These are phyloP conservation scores for Augochlorella aurata DNA, from an alignment of 2,888 invertebrate species.

Conservation along the genomic window DNA sequence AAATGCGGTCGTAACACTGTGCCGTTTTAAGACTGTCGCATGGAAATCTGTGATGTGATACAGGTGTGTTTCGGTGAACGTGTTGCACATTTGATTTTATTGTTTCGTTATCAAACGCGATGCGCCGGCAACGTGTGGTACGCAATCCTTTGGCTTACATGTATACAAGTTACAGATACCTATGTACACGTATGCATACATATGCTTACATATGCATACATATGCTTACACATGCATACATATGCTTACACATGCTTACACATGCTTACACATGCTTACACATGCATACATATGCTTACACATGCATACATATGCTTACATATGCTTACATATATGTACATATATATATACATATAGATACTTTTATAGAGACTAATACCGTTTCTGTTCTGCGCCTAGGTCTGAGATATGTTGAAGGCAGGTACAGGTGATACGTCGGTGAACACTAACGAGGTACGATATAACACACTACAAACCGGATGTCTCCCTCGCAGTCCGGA, in stretches of 20 bases:
- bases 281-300: too few species aligned
- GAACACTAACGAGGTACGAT: conserved; percentile 60
- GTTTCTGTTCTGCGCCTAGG: conserved; percentile 62
- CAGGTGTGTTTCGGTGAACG: neutral
- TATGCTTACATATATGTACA: neutral
- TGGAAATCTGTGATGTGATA: neutral
- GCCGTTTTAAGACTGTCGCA: neutral
- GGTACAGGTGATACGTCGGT: conserved; percentile 59
- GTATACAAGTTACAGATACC: conserved; percentile 54
- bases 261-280: too few species aligned
- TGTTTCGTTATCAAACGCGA: conserved; percentile 71
- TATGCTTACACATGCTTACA: too few species aligned
- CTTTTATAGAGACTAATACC: conserved; percentile 51
- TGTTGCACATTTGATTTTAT: conserved; percentile 64
- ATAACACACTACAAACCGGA: conserved; percentile 51
- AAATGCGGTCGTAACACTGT: neutral
- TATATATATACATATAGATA: neutral
- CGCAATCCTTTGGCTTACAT: conserved; percentile 69
- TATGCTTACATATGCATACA: too few species aligned
- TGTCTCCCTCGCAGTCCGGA: conserved; percentile 1
- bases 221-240: too few species aligned
- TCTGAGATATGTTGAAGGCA: conserved; percentile 67
- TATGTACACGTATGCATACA: neutral
- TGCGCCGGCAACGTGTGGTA: conserved; percentile 55
- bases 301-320: neutral